Evolutionary conservation across 2,888 invertebrate genomes (phyloP).

Genomic region (Prostheceraeus crozeri): DNA sequence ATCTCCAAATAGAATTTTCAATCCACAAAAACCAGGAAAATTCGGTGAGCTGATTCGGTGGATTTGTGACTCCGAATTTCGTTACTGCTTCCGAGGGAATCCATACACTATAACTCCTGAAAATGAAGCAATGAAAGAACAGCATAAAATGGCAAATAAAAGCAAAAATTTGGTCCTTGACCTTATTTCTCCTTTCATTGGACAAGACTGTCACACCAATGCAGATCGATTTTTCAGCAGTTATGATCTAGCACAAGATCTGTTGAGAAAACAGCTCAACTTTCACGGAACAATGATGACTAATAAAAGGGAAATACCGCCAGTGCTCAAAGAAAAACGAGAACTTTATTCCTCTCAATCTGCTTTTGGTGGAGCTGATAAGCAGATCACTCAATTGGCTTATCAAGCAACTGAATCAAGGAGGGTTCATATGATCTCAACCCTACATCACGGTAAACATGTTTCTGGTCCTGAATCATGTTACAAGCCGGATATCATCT

Average conservation of each 20-base stretch:
- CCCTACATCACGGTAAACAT: conserved; percentile 11
- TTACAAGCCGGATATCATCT: conserved; percentile 3
- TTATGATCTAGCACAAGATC: too few relatives aligned
- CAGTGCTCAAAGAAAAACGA: background rate
- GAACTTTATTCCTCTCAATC: background rate
- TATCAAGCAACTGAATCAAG: conserved; percentile 16
- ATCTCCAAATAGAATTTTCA: conserved; percentile 6
- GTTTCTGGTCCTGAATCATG: background rate
- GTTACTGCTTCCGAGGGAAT: background rate
- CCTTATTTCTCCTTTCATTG: background rate
- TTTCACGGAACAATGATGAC: conserved; percentile 5
- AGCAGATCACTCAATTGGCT: background rate
- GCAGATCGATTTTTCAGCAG: background rate
- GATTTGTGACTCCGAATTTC: background rate
- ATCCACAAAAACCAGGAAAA: conserved; percentile 9
- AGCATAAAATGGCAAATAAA: conserved; percentile 1
- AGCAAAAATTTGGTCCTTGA: too few relatives aligned
- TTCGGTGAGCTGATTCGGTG: conserved; percentile 6
- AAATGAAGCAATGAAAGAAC: conserved; percentile 5
- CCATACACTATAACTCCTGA: background rate
- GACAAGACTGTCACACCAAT: background rate
- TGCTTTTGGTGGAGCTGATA: conserved; percentile 18
- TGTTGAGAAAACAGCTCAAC: conserved; percentile 9
- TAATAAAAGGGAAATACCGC: conserved; percentile 15
- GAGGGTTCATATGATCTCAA: background rate